A percentile compares a stretch with the other conserved stretches of the same genome.
phyloP scores from a whole-genome alignment of 1,140 invertebrate genomes.

The Sarcophaga bullata region DNA sequence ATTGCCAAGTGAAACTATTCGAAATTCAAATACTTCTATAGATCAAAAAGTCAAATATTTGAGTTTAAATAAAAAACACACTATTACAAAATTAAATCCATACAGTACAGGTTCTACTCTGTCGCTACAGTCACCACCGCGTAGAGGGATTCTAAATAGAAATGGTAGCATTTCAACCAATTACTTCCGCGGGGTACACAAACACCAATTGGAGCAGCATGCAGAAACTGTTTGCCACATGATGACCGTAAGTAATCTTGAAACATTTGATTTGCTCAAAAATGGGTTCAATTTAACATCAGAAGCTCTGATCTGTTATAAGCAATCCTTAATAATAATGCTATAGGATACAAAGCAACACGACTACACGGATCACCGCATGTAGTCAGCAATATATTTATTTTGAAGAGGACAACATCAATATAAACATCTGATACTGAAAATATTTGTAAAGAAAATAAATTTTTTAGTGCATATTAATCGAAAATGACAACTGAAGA shows the following conservation, averaged over 20 bases:
- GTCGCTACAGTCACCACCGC: conserved; percentile 51
- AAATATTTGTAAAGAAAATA: too few species aligned
- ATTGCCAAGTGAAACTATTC: conserved; percentile 41
- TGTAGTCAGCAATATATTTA: too few species aligned
- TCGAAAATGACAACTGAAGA: too few species aligned
- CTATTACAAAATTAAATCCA: conserved; percentile 45
- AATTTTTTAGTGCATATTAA: too few species aligned
- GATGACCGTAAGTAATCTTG: conserved; percentile 77
- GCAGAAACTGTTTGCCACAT: conserved; percentile 75
- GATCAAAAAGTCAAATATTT: conserved; percentile 25
- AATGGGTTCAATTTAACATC: too few species aligned
- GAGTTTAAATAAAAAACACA: conserved; percentile 21
- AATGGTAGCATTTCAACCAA: conserved; percentile 61
- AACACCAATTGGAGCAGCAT: conserved; percentile 76
- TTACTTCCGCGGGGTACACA: conserved; percentile 78
- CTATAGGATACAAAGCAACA: too few species aligned
- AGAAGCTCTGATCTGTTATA: too few species aligned
- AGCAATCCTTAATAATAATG: too few species aligned
- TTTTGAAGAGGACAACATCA: too few species aligned
- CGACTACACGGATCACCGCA: too few species aligned
- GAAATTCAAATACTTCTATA: not conserved
- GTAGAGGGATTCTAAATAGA: conserved; percentile 57
- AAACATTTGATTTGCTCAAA: not conserved
- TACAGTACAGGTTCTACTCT: conserved; percentile 49
- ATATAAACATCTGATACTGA: too few species aligned